A percentile compares a stretch with the other conserved stretches of the same genome.
phyloP scores from a whole-genome alignment of 2,797 vertebrate genomes.

The Oreochromis grahami region DNA sequence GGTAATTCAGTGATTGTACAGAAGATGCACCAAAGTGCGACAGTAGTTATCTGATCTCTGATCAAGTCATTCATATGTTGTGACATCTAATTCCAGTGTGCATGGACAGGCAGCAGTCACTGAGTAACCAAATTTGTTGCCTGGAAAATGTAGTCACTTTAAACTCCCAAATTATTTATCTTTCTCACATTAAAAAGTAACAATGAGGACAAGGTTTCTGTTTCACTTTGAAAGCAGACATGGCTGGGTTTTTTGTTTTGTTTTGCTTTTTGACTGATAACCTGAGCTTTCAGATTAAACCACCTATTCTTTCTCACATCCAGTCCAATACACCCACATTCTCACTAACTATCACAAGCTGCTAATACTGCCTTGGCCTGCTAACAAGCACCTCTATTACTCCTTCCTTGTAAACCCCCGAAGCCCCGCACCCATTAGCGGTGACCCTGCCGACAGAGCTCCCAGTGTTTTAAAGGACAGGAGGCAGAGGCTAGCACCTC shows the following conservation, averaged over 20 bases:
- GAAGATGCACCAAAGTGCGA: not conserved
- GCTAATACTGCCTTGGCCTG: constrained; percentile 32
- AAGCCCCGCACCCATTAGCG: constrained; percentile 53
- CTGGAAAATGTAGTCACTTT: not conserved
- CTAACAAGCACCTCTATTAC: constrained; percentile 56
- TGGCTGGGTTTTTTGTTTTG: not conserved
- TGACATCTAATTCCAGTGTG: not conserved
- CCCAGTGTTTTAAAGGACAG: constrained; percentile 58
- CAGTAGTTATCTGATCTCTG: not conserved
- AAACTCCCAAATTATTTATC: not conserved
- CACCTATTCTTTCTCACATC: not conserved
- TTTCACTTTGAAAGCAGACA: not conserved
- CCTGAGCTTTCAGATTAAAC: not conserved
- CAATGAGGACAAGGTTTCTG: not conserved
- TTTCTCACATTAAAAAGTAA: not conserved
- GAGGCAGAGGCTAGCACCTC: constrained; percentile 53
- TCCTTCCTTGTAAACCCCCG: constrained; percentile 33
- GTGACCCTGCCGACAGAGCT: constrained; percentile 50
- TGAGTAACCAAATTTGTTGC: not conserved
- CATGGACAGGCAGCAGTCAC: not conserved
- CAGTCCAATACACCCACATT: not conserved
- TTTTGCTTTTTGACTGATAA: not conserved
- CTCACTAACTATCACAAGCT: constrained; percentile 22
- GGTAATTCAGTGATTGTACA: not conserved
- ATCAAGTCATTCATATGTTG: not conserved